phyloP scores from a whole-genome alignment of 2,888 invertebrate species.

The Hirtodrosophila cameraria region DNA sequence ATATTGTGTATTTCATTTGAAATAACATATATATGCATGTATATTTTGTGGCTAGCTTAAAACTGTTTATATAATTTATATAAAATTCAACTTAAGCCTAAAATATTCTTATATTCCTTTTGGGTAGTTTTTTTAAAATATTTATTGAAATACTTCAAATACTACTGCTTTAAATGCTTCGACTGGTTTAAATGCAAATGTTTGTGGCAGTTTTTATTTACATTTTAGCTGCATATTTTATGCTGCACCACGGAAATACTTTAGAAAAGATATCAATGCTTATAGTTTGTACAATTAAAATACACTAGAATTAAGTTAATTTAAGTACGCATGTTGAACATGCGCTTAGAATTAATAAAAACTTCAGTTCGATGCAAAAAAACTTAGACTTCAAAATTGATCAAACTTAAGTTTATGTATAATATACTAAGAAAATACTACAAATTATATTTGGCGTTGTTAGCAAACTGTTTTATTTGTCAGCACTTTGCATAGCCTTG shows the following conservation, averaged over 20 bases:
- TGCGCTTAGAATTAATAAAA: constrained; percentile 37
- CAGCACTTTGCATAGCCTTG: constrained; percentile 83
- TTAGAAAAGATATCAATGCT: constrained; percentile 60
- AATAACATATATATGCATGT: constrained; percentile 14
- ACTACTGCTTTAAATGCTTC: constrained; percentile 69
- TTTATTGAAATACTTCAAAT: constrained; percentile 6
- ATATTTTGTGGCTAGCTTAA: constrained; percentile 37
- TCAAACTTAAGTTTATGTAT: constrained; percentile 23
- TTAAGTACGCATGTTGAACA: constrained; percentile 62
- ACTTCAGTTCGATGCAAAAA: constrained; percentile 36
- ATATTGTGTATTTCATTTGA: constrained; percentile 7
- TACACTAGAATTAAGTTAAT: constrained; percentile 20
- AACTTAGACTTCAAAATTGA: constrained; percentile 3
- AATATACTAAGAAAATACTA: constrained; percentile 49
- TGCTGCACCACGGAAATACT: constrained; percentile 64
- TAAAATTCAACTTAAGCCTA: constrained; percentile 35
- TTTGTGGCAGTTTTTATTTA: constrained; percentile 68
- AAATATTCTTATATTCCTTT: constrained; percentile 24
- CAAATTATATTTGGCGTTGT: constrained; percentile 65
- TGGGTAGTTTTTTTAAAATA: constrained; percentile 14
- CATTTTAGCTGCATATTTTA: constrained; percentile 57
- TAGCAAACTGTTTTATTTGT: constrained; percentile 67
- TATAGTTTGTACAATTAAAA: constrained; percentile 47
- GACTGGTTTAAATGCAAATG: constrained; percentile 71
- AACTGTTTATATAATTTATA: constrained; percentile 14